Base-by-base conservation (phyloP, 2,888 invertebrate species). In the Chalcis sispes region DNA sequence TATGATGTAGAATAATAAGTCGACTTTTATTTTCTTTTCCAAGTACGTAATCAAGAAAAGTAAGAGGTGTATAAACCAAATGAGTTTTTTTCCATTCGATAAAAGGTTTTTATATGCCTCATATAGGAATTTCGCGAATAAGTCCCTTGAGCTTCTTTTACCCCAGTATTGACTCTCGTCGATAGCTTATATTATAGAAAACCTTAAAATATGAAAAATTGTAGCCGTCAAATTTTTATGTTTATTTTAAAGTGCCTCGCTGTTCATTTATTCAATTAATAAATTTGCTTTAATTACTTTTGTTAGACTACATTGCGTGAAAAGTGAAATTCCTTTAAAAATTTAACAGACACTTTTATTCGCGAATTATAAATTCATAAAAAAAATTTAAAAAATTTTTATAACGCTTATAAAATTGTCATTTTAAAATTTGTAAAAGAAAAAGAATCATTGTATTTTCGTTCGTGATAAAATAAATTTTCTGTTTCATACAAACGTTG, bases 91-190 rank as follows among this genome's bases (percentile, higher is more conserved):
- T 32, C 15, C 25, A n/a, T 32, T 2, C 46, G n/a, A 8, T 62
- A 62, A 62, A 67, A 71, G 52, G 42, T 27, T 54, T 70, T 54
- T 29, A 50, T 29, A 40, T 10, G 18, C 23, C 48, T 50, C 8
- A n/a, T 13, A 4, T 23, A 32, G 59, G 18, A 65, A 66, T 20
- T 65, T 23, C 50, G 42, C 66, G 58, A 59, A 65, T 59, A 65
- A 50, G 72, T 72, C 72, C 58, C 65, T 40, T 7, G 65, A 72
- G 72, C 40, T 25, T 66, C 27, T 29, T n/a, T 48, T 58, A 18
- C 65, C 65, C 66, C 59, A 65, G 20, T 46, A 72, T 58, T 56
- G 23, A 48, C 36, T 64, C 18, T 32, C 54, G 18, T 3, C 18
- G 54, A 54, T 54, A 72, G 42, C 46, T 62, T 46, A 36, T 48